Conservation (phyloP, 92 coral and sea anemone species). For the Zoanthus sociatus region DNA sequence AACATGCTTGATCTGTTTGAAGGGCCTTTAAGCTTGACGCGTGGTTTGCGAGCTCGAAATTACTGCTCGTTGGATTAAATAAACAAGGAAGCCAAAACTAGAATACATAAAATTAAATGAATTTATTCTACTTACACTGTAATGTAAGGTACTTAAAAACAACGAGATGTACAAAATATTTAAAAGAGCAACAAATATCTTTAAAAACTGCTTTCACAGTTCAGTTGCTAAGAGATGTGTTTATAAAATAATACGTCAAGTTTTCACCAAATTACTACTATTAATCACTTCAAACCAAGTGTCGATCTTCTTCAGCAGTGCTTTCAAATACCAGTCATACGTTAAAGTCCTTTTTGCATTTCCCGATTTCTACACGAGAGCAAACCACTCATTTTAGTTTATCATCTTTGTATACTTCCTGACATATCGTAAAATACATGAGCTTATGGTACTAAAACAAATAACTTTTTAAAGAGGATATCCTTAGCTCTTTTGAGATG, state of each 20-base stretch:
- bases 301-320: background rate
- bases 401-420: too few relatives aligned
- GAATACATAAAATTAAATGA: constrained; percentile 13
- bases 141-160: background rate
- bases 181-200: constrained; percentile 28
- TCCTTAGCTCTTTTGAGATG: too few relatives aligned
- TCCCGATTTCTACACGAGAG: background rate
- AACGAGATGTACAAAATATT: constrained; percentile 33
- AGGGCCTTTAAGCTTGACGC: background rate
- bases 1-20: too few relatives aligned
- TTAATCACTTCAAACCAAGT: background rate
- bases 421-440: too few relatives aligned
- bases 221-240: constrained; percentile 1
- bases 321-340: background rate
- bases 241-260: constrained; percentile 3
- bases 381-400: too few relatives aligned
- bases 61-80: background rate
- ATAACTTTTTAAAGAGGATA: too few relatives aligned
- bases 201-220: constrained; percentile 26
- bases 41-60: background rate
- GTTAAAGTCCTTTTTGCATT: background rate
- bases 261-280: background rate
- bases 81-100: background rate
- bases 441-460: too few relatives aligned
- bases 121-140: constrained; percentile 40